Evolutionary conservation across 2,888 invertebrate genomes (phyloP).

Genomic region (Drosophila cracens): DNA sequence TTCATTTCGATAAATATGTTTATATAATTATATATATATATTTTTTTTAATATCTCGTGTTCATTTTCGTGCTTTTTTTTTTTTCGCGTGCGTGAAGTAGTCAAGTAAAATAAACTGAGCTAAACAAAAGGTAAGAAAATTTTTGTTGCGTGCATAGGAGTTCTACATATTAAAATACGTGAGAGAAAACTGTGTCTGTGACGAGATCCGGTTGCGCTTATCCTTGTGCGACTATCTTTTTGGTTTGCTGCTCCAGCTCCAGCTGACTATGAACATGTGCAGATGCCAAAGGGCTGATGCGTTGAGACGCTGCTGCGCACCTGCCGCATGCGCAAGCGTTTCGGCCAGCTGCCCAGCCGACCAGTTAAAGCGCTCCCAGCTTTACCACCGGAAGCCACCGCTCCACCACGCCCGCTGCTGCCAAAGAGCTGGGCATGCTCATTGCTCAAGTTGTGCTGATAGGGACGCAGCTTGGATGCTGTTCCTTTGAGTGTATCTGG

Average conservation of each 20-base stretch:
- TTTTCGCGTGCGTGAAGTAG: conserved; percentile 60
- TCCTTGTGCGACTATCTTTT: conserved; percentile 49
- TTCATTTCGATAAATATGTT: conserved; percentile 26
- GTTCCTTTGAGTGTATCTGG: conserved; percentile 51
- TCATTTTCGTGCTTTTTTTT: conserved; percentile 43
- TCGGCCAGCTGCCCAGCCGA: conserved; percentile 62
- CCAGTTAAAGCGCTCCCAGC: conserved; percentile 25
- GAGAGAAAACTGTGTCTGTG: conserved; percentile 44
- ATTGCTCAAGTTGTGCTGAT: conserved; percentile 77
- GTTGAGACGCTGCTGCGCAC: conserved; percentile 81
- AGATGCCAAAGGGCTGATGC: conserved; percentile 84
- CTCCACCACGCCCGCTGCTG: conserved; percentile 27
- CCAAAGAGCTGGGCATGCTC: conserved; percentile 79
- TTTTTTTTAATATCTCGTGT: conserved; percentile 42
- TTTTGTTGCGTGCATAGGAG: conserved; percentile 38
- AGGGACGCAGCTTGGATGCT: conserved; percentile 66
- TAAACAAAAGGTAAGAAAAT: conserved; percentile 28
- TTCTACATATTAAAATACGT: conserved; percentile 24
- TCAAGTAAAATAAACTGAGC: conserved; percentile 33
- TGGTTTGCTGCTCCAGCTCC: conserved; percentile 53
- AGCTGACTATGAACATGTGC: conserved; percentile 85
- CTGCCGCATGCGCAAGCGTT: conserved; percentile 68
- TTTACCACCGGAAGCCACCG: conserved; percentile 7
- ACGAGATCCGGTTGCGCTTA: conserved; percentile 67
- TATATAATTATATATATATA: conserved; percentile 1